Percentiles rank a stretch among this genome's conserved stretches.
These are phyloP conservation scores for Notechis scutatus DNA, from an alignment of 2,113 vertebrate genomes.

Conservation along the genomic window DNA sequence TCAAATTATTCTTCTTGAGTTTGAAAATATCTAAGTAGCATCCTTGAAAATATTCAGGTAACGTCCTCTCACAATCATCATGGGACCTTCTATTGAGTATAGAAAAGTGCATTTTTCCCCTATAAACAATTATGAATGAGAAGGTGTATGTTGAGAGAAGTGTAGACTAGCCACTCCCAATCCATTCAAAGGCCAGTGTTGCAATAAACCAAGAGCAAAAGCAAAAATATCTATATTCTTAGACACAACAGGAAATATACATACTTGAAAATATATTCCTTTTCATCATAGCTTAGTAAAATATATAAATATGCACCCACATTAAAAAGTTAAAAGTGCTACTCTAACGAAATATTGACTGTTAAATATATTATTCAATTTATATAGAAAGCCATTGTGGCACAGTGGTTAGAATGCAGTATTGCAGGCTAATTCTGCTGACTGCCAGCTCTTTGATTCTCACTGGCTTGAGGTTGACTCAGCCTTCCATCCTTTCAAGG, in stretches of 20 bases:
- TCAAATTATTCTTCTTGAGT: neutral
- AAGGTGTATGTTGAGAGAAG: neutral
- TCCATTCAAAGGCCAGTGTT: neutral
- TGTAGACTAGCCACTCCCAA: neutral
- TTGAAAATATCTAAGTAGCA: neutral
- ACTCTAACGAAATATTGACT: neutral
- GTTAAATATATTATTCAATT: neutral
- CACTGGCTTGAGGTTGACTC: neutral
- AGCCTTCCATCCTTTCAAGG: neutral
- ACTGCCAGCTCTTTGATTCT: neutral
- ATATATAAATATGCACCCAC: neutral
- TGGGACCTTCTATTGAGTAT: neutral
- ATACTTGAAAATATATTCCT: neutral
- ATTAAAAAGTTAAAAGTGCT: neutral
- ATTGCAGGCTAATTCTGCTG: neutral
- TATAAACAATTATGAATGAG: neutral
- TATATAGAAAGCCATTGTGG: neutral
- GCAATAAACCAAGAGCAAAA: neutral
- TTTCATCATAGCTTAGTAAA: neutral
- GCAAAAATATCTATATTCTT: neutral
- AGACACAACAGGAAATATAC: neutral
- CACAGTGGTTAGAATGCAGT: neutral
- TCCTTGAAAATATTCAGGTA: neutral
- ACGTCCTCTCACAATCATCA: neutral
- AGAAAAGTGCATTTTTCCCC: neutral